Percentiles rank a stretch among this genome's conserved stretches.
phyloP scores from a whole-genome alignment of 2,888 invertebrate genomes.

The Pilophorus perplexus region DNA sequence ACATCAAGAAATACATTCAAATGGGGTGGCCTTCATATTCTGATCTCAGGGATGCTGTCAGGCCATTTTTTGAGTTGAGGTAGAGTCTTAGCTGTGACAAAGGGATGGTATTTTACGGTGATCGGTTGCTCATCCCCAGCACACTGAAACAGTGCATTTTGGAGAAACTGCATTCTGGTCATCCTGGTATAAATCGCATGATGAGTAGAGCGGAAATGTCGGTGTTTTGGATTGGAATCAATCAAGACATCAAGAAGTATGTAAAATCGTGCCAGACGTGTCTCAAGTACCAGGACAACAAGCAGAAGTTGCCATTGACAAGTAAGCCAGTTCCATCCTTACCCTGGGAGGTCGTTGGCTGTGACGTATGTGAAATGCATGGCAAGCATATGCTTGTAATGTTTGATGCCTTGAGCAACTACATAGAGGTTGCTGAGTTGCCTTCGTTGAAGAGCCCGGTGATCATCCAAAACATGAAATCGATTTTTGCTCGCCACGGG shows the following conservation, averaged over 20 bases:
- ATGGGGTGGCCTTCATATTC: constrained; percentile 22
- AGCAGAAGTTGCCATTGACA: too few relatives aligned
- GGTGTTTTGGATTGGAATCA: constrained; percentile 48
- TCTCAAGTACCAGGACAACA: constrained; percentile 39
- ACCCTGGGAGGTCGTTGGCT: too few relatives aligned
- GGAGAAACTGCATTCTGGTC: too few relatives aligned
- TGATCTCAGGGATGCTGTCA: constrained; percentile 39
- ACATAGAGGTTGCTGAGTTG: too few relatives aligned
- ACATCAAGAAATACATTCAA: neutral
- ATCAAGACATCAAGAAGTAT: constrained; percentile 45
- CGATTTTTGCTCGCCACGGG: too few relatives aligned
- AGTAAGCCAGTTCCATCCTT: too few relatives aligned
- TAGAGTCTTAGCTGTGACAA: constrained; percentile 32
- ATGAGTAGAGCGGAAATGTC: constrained; percentile 47
- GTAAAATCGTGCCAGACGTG: constrained; percentile 46
- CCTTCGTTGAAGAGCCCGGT: too few relatives aligned
- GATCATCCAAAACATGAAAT: too few relatives aligned
- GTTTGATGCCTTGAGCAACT: too few relatives aligned
- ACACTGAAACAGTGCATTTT: constrained; percentile 44
- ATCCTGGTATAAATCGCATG: constrained; percentile 44
- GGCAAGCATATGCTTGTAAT: too few relatives aligned
- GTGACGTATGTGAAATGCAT: too few relatives aligned
- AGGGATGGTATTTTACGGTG: constrained; percentile 1
- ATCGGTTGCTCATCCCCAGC: constrained; percentile 31
- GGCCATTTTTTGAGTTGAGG: too few relatives aligned